phyloP scores from a whole-genome alignment of 2,888 invertebrate genomes.

The Nycteola revayana region DNA sequence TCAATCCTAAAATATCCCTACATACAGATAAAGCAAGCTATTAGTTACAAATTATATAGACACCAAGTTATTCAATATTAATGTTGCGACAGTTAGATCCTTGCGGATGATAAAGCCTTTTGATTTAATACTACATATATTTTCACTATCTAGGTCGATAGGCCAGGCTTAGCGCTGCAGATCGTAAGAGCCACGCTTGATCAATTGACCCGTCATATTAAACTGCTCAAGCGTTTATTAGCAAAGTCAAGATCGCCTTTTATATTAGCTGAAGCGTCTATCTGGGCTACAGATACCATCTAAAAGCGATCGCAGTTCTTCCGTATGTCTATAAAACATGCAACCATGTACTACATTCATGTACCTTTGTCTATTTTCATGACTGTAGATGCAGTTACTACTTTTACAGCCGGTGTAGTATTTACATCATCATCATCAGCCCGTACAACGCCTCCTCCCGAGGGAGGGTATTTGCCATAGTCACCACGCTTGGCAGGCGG shows the following conservation, averaged over 20 bases:
- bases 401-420: too few species aligned
- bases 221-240: conserved; percentile 37
- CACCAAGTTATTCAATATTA: not conserved
- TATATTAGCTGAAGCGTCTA: conserved; percentile 15
- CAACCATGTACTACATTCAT: not conserved
- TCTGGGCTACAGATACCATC: conserved; percentile 31
- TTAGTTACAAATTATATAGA: too few species aligned
- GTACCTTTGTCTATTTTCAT: too few species aligned
- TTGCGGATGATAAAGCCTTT: conserved; percentile 30
- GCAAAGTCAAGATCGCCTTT: conserved; percentile 34
- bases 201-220: conserved; percentile 43
- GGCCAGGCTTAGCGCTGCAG: conserved; percentile 26
- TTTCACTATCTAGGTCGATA: conserved; percentile 23
- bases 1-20: too few species aligned
- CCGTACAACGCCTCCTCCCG: too few species aligned
- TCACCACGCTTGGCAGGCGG: too few species aligned
- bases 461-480: too few species aligned
- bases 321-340: not conserved
- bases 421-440: too few species aligned
- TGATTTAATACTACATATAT: conserved; percentile 32
- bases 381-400: too few species aligned
- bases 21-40: too few species aligned
- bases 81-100: conserved; percentile 27
- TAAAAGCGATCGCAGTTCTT: conserved; percentile 11
- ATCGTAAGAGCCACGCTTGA: conserved; percentile 31